Conservation (phyloP, 2,797 vertebrate species). For the Microctenopoma lineatum region DNA sequence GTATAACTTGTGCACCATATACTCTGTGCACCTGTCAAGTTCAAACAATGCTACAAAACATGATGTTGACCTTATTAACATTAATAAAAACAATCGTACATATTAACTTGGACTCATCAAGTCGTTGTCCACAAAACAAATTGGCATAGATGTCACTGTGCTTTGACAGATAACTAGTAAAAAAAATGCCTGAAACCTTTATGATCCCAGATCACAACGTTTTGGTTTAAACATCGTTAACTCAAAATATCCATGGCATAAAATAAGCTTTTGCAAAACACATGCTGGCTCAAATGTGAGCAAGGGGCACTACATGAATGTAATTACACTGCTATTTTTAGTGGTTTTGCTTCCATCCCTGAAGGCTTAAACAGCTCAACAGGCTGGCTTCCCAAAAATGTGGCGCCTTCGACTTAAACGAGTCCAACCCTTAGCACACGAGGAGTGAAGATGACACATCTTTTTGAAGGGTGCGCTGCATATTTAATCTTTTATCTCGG, state of each 20-base stretch:
- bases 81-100: too few relatives aligned
- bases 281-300: conserved; percentile 12
- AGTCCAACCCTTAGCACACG: conserved; percentile 6
- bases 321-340: conserved; percentile 29
- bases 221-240: neutral
- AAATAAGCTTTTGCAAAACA: neutral
- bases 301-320: neutral
- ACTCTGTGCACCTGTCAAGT: too few relatives aligned
- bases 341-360: conserved; percentile 22
- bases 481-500: conserved; percentile 46
- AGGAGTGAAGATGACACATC: conserved; percentile 15
- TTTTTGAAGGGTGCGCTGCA: conserved; percentile 9
- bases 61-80: too few relatives aligned
- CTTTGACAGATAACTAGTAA: too few relatives aligned
- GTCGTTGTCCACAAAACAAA: too few relatives aligned
- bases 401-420: conserved; percentile 9
- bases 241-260: too few relatives aligned
- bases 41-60: too few relatives aligned
- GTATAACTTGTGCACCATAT: too few relatives aligned
- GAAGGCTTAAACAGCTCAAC: conserved; percentile 25
- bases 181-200: too few relatives aligned
- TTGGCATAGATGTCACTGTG: too few relatives aligned
- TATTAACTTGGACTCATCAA: too few relatives aligned
- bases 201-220: too few relatives aligned
- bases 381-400: conserved; percentile 12